phyloP scores from a whole-genome alignment of 2,888 invertebrate species.

The Chymomyza caudatula region DNA sequence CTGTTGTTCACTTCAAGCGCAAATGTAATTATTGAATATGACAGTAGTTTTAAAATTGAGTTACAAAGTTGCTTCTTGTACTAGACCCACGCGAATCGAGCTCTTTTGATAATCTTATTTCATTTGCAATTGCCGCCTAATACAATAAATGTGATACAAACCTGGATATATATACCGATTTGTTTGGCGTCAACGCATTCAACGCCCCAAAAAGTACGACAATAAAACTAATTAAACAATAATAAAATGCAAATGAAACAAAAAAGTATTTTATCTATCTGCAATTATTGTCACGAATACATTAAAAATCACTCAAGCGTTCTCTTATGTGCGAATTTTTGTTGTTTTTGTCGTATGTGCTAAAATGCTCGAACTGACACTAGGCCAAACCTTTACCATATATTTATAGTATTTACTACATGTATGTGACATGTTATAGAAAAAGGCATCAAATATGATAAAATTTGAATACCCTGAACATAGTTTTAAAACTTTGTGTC shows the following conservation, averaged over 20 bases:
- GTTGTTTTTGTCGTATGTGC: constrained; percentile 18
- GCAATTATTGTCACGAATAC: constrained; percentile 68
- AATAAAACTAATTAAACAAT: constrained; percentile 56
- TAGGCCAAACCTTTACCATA: background rate
- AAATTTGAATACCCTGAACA: background rate
- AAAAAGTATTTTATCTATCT: constrained; percentile 39
- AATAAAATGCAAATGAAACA: constrained; percentile 63
- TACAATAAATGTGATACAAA: constrained; percentile 21
- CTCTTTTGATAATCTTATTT: background rate
- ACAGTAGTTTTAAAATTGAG: no score
- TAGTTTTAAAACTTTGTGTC: background rate
- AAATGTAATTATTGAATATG: constrained; percentile 12
- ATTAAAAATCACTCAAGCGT: constrained; percentile 71
- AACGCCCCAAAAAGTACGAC: background rate
- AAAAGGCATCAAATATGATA: background rate
- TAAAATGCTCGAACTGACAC: background rate
- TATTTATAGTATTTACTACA: background rate
- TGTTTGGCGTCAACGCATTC: background rate
- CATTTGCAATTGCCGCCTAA: constrained; percentile 25
- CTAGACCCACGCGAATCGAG: background rate
- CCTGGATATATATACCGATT: background rate
- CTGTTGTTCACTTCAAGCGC: constrained; percentile 1
- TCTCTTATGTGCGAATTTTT: constrained; percentile 62
- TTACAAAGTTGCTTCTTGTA: constrained; percentile 19
- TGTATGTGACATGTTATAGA: background rate